Base-by-base conservation (phyloP, 1,140 invertebrate species). In the Drosophila malerkotliana region DNA sequence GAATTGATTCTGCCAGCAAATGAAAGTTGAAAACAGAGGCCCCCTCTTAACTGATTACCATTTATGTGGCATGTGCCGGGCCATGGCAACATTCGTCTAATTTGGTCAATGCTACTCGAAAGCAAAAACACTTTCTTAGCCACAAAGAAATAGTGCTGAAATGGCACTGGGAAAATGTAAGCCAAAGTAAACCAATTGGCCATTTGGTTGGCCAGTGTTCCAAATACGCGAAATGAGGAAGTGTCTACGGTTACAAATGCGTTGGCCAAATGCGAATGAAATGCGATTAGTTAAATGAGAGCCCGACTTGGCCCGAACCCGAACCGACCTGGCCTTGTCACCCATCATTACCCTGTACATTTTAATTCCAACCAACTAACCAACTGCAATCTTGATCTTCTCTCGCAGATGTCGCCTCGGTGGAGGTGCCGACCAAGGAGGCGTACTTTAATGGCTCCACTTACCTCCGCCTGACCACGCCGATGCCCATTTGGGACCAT, bases 391-490 rank as follows among this genome's bases (percentile, higher is more conserved):
- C 24, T 62, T 68, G 30, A 41, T 68, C 56, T 66, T 76, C 49
- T 53, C 49, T 72, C 60, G 49, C 80, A 89, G 85, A 84, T 90
- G 80, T 90, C 66, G 68, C 69, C 48, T 77, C 84, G 9, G 77
- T 84, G 58, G 93, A 94, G 59, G 92, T 90, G 34, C 81, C 71
- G 15, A 79, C 94, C 34, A 94, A 95, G 24, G 96, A 97, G 92
- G 96, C 95, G 15, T 97, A 96, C 81, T 96, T 97, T 92, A 96
- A 97, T 92, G 95, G 95, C 60, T 95, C 95, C 72, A 94, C 96
- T 4, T 96, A 95, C 85, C 93, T 96, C 52, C 93, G 94, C 77
- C 92, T 97, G 53, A 92, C 93, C 41, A 94, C 94, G 34, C 95
- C 95, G 58, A 94, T 96, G 78, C 95, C 95, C 32, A 93, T 96